Base-by-base conservation (phyloP, 1,140 invertebrate species). In the Anadara kagoshimensis region DNA sequence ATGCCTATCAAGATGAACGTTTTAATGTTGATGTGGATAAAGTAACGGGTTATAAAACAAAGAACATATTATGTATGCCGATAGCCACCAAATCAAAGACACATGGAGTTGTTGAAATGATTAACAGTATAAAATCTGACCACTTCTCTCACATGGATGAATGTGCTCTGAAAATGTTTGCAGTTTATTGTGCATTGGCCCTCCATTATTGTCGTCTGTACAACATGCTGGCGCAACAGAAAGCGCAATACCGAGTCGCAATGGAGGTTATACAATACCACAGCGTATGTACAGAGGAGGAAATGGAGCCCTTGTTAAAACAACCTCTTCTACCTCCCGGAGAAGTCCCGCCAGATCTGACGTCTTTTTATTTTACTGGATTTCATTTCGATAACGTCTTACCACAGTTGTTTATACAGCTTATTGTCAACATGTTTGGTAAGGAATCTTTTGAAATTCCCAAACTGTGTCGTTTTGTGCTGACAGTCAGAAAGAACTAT, bases 1-100 rank as follows among this genome's bases (percentile, higher is more conserved):
- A 96, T 88, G 96, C 95, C 18, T 97, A 98, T 82, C 92, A 94
- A 71, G 97, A 98, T 86, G 89, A 93, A 41, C 92, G 95, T 72
- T 98, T 98, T 90, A 97, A 98, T 90, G 91, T 22, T 14, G 90
- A 93, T 29, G 91, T 95, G 0, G 94, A 95, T 86, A 92, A 93
- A 80, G 83, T 92, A 18, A 95, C 94, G 16, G 94, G 94, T 18
- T 95, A 95, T 82, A 91, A 91, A 73, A 95, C 94, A 11, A 90
- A 91, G 16, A 69, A 53, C 36, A 77, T 78, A 1, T 49, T 78
- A 14, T 76, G 69, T 53, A 73, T 79, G 63, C 78, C 78, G 1
- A 79, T 79, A 43, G 29, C 68, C 47, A 70, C 59, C 57, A 51
- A 65, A 29, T 70, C 63, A 8, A 53, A 45, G 16, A 72, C 78